A percentile compares a stretch with the other conserved stretches of the same genome.
Conservation (phyloP, 1,140 invertebrate genomes). For the Drosophila sturtevanti region DNA sequence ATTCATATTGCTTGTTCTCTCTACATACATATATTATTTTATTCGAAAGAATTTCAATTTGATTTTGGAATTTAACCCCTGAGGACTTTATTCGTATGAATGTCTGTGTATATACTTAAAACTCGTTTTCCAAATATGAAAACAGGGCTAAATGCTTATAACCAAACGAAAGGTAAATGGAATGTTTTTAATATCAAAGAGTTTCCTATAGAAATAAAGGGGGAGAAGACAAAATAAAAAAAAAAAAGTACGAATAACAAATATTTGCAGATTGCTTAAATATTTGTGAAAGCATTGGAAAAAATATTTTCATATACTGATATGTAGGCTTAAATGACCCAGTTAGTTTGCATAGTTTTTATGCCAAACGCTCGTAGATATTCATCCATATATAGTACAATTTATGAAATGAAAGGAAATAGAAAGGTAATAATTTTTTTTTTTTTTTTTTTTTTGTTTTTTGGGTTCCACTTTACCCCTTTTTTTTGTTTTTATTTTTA, state of each 20-base stretch:
- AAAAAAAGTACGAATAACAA: too few relatives aligned
- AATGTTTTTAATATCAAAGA: conserved; percentile 15
- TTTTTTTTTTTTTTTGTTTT: conserved; percentile 35
- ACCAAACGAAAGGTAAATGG: not conserved
- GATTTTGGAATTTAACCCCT: not conserved
- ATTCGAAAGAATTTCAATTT: not conserved
- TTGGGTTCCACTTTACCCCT: conserved; percentile 12
- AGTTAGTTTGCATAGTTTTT: conserved; percentile 1
- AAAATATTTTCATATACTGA: conserved; percentile 1
- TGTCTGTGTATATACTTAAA: not conserved
- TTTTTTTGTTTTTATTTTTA: conserved; percentile 36
- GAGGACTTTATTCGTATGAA: not conserved
- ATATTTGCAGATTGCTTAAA: conserved; percentile 1
- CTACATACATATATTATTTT: not conserved
- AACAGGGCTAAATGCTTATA: not conserved
- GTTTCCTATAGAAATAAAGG: not conserved
- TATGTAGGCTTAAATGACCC: not conserved
- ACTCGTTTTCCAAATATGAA: not conserved
- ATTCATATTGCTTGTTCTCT: not conserved
- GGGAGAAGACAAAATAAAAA: not conserved
- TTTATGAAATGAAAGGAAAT: not conserved
- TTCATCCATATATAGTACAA: too few relatives aligned
- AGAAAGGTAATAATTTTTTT: not conserved
- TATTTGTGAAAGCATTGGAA: not conserved
- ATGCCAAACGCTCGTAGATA: not conserved